Conservation (phyloP, 2,888 invertebrate genomes). For the Margaritifera margaritifera region DNA sequence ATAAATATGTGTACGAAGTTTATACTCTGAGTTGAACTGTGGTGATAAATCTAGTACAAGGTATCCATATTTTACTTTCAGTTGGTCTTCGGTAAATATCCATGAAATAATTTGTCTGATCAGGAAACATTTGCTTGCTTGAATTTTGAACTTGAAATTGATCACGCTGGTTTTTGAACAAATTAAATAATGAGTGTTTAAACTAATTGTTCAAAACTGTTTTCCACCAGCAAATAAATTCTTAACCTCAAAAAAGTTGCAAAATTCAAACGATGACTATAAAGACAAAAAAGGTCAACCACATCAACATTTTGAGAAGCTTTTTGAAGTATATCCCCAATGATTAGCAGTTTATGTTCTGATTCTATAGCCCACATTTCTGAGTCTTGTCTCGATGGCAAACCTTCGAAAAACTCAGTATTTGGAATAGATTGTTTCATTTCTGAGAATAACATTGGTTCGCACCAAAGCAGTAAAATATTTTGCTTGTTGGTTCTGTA, state of each 20-base stretch:
- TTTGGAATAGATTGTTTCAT: conserved; percentile 19
- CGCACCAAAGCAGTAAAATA: no score
- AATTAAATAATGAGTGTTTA: conserved; percentile 40
- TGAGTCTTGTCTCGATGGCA: conserved; percentile 30
- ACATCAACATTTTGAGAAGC: conserved; percentile 28
- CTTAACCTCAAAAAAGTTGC: conserved; percentile 35
- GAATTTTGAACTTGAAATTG: conserved; percentile 32
- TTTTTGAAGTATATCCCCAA: conserved; percentile 35
- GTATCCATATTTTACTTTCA: conserved; percentile 18
- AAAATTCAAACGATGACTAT: conserved; percentile 31
- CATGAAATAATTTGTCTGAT: conserved; percentile 26
- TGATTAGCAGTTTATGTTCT: conserved; percentile 23
- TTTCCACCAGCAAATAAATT: conserved; percentile 36
- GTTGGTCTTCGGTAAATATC: conserved; percentile 26
- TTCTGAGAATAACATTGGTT: conserved; percentile 10
- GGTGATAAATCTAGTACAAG: conserved; percentile 26
- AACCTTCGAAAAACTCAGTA: conserved; percentile 25
- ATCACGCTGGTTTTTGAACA: conserved; percentile 29
- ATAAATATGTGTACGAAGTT: conserved; percentile 19
- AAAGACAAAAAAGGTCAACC: conserved; percentile 24
- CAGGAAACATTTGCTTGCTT: conserved; percentile 4
- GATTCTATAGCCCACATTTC: conserved; percentile 23
- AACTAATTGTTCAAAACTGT: conserved; percentile 34
- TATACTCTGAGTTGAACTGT: conserved; percentile 17
- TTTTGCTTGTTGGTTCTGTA: no score